A percentile compares a stretch with the other conserved stretches of the same genome.
Conservation (phyloP, 1,140 invertebrate genomes). For the Bradynema listronoti region DNA sequence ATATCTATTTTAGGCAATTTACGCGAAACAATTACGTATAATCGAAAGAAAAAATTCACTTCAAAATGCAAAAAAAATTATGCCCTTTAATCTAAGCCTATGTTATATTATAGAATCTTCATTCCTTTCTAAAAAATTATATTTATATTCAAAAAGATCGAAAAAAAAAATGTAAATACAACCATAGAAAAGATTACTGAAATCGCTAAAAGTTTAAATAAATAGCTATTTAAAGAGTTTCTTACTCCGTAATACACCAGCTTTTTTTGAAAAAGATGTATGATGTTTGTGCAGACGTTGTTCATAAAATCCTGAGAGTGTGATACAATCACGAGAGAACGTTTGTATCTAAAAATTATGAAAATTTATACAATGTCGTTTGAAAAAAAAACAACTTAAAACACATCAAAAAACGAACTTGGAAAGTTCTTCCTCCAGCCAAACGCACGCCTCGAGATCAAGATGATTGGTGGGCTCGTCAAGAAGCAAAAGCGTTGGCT, state of each 20-base stretch:
- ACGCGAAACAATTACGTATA: no score
- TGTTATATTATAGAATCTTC: no score
- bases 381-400: not conserved
- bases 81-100: no score
- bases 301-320: constrained; percentile 99
- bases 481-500: constrained; percentile 62
- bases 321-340: constrained; percentile 94
- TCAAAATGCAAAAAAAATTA: no score
- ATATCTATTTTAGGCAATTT: no score
- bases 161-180: not conserved
- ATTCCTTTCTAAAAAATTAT: no score
- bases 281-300: constrained; percentile 96
- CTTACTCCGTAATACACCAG: constrained; percentile 87
- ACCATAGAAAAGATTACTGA: not conserved
- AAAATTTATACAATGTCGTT: constrained; percentile 55
- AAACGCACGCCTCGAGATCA: constrained; percentile 88
- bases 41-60: no score
- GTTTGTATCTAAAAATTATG: constrained; percentile 80
- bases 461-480: constrained; percentile 69
- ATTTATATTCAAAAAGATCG: not conserved
- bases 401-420: constrained; percentile 63
- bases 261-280: constrained; percentile 85
- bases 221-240: no score
- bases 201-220: no score
- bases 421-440: constrained; percentile 95